Percentiles rank a stretch among this genome's conserved stretches.
Evolutionary conservation across 2,888 invertebrate genomes (phyloP).

Genomic region (Myopa testacea): DNA sequence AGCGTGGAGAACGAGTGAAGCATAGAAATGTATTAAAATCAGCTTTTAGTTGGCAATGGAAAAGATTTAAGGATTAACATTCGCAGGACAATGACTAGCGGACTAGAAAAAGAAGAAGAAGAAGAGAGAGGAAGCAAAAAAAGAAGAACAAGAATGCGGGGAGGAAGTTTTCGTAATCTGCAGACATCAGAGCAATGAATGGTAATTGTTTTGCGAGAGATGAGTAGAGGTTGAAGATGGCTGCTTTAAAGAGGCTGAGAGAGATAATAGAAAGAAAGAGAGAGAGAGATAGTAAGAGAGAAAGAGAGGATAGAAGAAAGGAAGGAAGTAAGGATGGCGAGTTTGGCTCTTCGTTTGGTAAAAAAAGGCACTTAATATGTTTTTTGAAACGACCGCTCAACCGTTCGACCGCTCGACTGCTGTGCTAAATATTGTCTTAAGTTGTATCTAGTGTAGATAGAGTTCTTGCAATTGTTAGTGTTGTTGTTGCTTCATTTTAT

Average conservation of each 20-base stretch:
- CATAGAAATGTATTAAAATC: conserved; percentile 34
- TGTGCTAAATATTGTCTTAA: conserved; percentile 19
- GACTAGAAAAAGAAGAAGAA: background rate
- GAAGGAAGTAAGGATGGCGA: background rate
- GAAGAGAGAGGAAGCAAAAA: too few species aligned
- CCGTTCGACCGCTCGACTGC: conserved; percentile 5
- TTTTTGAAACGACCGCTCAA: conserved; percentile 19
- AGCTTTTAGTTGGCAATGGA: conserved; percentile 32
- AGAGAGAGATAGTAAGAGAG: background rate
- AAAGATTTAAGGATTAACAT: conserved; percentile 40
- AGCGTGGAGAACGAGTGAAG: conserved; percentile 18
- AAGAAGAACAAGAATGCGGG: too few species aligned
- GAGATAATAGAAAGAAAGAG: background rate
- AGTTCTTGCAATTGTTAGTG: too few species aligned
- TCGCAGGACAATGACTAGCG: conserved; percentile 29
- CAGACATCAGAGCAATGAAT: conserved; percentile 18
- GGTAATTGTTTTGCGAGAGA: conserved; percentile 6
- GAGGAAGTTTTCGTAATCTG: background rate
- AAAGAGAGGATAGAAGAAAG: conserved; percentile 5
- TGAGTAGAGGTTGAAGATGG: background rate
- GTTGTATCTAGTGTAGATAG: too few species aligned
- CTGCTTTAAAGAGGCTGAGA: background rate
- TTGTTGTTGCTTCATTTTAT: conserved; percentile 20
- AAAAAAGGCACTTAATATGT: conserved; percentile 31
- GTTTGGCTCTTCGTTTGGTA: background rate